Evolutionary conservation across 2,797 vertebrate species (phyloP), one percentile per base, ranked within the genome.

Genomic region (Parambassis ranga): DNA sequence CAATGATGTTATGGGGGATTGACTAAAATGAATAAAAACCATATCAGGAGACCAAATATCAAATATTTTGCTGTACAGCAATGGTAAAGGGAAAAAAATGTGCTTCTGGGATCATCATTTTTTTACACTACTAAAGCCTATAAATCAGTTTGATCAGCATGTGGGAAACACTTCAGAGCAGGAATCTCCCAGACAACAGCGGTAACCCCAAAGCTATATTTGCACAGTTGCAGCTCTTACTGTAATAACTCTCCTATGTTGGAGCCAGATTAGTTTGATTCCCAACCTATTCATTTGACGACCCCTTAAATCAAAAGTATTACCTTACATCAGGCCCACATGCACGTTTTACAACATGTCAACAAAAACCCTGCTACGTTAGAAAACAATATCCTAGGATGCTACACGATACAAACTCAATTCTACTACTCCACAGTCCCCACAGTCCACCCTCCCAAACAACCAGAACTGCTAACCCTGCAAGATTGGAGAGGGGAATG

Each of bases 401-500:
- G n/a, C n/a, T n/a, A n/a, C n/a, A n/a, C n/a, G n/a, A n/a, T n/a
- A n/a, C n/a, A n/a, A n/a, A n/a, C n/a, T n/a, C n/a, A n/a, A n/a
- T n/a, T n/a, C n/a, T n/a, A n/a, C n/a, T n/a, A n/a, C n/a, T n/a
- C n/a, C n/a, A n/a, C n/a, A n/a, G n/a, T n/a, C n/a, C n/a, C n/a
- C n/a, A n/a, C n/a, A n/a, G n/a, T n/a, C n/a, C n/a, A n/a, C n/a
- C n/a, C 20, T 8, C 11, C 44, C 32, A 13, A 51, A 33, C 11
- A 31, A 11, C 16, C 30, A 5, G 15, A 32, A 43, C 55, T 61
- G 53, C 61, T 44, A 63, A 15, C 30, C 6, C 14, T 27, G 31
- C 28, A 61, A 71, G 55, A 75, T 75, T 69, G 75, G 26, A 58
- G 31, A 46, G 33, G 11, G 32, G 30, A 64, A 61, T 39, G 43